Percentiles rank a stretch among this genome's conserved stretches.
These are phyloP conservation scores for Nematolebias whitei DNA, from an alignment of 2,113 vertebrate species.

Conservation along the genomic window DNA sequence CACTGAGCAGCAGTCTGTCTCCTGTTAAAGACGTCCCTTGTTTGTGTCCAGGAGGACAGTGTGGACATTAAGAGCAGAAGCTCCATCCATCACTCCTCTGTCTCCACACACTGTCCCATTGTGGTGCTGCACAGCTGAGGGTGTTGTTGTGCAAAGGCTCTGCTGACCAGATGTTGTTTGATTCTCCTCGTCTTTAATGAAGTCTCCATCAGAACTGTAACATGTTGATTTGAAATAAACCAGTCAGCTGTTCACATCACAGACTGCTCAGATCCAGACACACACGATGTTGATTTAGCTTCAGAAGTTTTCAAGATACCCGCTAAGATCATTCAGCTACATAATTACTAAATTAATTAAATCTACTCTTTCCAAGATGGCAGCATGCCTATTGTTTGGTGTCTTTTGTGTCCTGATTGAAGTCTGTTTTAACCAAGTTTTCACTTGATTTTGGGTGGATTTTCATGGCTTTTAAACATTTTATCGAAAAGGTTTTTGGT, in stretches of 20 bases:
- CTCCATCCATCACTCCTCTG: slow-evolving; percentile 32
- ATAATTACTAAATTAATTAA: no score
- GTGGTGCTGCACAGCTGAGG: slow-evolving; percentile 24
- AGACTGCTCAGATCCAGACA: neutral
- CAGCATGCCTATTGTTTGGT: no score
- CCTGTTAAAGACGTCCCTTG: neutral
- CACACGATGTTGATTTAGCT: no score
- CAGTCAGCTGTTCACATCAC: neutral
- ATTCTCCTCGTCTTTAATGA: slow-evolving; percentile 15
- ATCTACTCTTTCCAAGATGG: no score
- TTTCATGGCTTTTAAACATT: no score
- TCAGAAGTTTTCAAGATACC: no score
- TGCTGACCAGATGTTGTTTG: slow-evolving; percentile 22
- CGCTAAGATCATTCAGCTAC: no score
- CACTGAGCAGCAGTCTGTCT: slow-evolving; percentile 7
- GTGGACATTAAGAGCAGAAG: slow-evolving; percentile 27
- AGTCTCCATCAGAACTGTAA: neutral
- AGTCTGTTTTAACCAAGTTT: no score
- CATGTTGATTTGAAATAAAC: neutral
- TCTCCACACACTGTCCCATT: slow-evolving; percentile 32
- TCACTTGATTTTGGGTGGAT: no score
- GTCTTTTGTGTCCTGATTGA: no score
- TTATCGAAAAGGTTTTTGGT: no score
- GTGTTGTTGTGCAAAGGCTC: slow-evolving; percentile 31
- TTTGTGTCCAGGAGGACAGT: slow-evolving; percentile 21